Conservation (phyloP, 2,113 vertebrate species). For the Odocoileus virginianus region DNA sequence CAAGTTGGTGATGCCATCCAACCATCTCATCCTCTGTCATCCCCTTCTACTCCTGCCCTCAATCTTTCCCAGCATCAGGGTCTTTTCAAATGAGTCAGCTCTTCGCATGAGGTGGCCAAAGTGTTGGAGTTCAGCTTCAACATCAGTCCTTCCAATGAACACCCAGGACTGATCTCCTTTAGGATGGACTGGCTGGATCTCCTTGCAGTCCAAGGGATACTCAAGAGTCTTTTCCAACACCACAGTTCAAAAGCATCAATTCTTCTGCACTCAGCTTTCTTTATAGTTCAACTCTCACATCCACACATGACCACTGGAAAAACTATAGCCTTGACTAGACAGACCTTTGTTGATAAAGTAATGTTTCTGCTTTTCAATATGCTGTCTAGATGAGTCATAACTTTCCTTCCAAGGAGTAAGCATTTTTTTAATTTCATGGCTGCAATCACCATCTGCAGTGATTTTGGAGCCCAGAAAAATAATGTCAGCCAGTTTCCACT, state of each 20-base stretch:
- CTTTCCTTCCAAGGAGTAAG: neutral
- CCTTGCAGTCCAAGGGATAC: neutral
- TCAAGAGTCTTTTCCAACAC: neutral
- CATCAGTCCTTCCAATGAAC: neutral
- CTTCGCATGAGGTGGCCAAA: neutral
- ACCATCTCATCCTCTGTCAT: neutral
- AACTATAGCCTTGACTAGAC: neutral
- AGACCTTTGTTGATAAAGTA: neutral
- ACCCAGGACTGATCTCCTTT: neutral
- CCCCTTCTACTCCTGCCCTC: neutral
- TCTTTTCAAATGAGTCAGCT: neutral
- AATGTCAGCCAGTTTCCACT: neutral
- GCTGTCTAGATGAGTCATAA: accelerated
- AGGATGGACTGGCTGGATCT: neutral
- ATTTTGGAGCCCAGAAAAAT: neutral
- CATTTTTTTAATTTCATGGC: neutral
- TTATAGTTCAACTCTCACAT: neutral
- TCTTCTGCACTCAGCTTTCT: neutral
- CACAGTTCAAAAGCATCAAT: neutral
- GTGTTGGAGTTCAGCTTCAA: neutral
- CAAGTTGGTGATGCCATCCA: neutral
- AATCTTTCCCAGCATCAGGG: neutral
- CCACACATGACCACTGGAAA: neutral
- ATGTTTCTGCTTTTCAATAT: neutral
- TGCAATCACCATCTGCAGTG: neutral